Percentiles rank a stretch among this genome's conserved stretches.
Evolutionary conservation across 2,113 vertebrate genomes (phyloP).

Genomic region (Zosterops borbonicus): DNA sequence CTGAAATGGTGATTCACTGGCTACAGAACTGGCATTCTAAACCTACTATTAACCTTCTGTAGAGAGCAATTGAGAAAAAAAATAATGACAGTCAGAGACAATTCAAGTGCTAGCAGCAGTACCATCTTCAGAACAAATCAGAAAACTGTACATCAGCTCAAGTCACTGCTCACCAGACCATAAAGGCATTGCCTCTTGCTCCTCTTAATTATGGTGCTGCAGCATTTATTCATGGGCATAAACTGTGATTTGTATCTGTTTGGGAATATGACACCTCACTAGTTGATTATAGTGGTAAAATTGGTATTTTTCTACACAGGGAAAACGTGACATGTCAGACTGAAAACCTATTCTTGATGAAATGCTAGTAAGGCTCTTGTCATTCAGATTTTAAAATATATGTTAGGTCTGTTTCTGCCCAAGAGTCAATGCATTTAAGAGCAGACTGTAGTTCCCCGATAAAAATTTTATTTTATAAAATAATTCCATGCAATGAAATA

Average conservation of each 20-base stretch:
- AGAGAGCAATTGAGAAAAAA: conserved; percentile 14
- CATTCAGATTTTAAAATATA: neutral
- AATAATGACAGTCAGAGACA: neutral
- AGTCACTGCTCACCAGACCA: neutral
- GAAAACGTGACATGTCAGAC: neutral
- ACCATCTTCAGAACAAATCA: conserved; percentile 20
- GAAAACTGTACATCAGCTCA: neutral
- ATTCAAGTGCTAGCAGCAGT: neutral
- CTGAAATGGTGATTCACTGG: conserved; percentile 37
- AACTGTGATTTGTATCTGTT: conserved; percentile 3
- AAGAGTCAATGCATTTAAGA: neutral
- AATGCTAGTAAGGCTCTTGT: neutral
- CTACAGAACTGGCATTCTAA: conserved; percentile 44
- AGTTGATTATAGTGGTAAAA: neutral
- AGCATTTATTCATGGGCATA: neutral
- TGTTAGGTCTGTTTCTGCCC: neutral
- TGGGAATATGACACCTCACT: neutral
- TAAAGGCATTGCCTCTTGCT: conserved; percentile 28
- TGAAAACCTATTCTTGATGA: neutral
- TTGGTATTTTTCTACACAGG: neutral
- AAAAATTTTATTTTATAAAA: neutral
- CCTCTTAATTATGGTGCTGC: conserved; percentile 15
- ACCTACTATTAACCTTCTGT: conserved; percentile 51
- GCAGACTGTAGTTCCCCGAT: neutral
- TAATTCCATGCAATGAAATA: neutral